Evolutionary conservation across 2,113 vertebrate genomes (phyloP).

Genomic region (Sceloporus tristichus): DNA sequence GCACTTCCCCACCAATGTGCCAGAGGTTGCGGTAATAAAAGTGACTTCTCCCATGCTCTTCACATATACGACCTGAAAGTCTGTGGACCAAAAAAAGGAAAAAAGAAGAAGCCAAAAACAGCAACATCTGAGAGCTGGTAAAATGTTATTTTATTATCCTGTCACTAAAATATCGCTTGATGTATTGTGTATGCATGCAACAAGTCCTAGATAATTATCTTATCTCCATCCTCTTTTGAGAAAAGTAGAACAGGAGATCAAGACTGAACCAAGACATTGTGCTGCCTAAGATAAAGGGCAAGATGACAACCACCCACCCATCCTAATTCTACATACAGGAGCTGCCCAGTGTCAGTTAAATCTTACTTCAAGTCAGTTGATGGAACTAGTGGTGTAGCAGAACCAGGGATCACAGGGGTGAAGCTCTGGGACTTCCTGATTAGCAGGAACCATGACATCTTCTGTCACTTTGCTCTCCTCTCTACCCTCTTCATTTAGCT

Average conservation of each 20-base stretch:
- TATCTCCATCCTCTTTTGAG: background rate
- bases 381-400: no score
- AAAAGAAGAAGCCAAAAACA: no score
- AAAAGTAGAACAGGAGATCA: background rate
- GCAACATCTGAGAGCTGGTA: background rate
- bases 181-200: background rate
- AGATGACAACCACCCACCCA: background rate
- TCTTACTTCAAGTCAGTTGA: background rate
- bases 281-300: background rate
- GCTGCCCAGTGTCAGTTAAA: background rate
- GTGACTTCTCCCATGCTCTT: constrained; percentile 9
- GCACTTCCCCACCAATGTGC: background rate
- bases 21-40: constrained; percentile 15
- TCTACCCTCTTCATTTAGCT: no score
- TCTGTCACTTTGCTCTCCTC: no score
- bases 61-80: background rate
- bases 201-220: background rate
- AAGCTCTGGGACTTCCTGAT: no score
- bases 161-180: background rate
- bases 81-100: background rate
- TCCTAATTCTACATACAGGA: background rate
- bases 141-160: background rate
- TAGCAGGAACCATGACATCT: no score
- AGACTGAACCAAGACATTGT: background rate
- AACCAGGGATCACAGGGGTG: no score